phyloP scores from a whole-genome alignment of 1,140 invertebrate species.

The Drosophila setifemur region DNA sequence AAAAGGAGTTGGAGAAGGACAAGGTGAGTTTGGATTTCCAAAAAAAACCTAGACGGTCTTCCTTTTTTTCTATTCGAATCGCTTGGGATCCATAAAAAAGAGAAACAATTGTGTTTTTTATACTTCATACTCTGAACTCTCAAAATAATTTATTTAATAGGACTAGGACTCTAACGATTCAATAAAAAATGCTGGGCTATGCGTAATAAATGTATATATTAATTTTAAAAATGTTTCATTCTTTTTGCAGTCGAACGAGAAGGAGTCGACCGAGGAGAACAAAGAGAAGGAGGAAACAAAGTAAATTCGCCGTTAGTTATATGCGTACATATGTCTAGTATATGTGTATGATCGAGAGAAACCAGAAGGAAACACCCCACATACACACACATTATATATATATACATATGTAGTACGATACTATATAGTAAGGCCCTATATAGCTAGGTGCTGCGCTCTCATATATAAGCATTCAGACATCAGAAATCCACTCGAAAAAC shows the following conservation, averaged over 20 bases:
- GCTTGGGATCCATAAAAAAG: too few species aligned
- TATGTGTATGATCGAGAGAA: constrained; percentile 45
- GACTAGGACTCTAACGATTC: too few species aligned
- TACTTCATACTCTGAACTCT: too few species aligned
- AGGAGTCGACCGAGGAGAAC: constrained; percentile 88
- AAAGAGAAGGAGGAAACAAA: constrained; percentile 87
- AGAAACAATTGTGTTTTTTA: too few species aligned
- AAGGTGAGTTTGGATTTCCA: constrained; percentile 82
- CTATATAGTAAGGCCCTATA: constrained; percentile 75
- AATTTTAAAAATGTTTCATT: not conserved
- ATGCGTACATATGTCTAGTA: constrained; percentile 58
- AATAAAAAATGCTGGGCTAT: too few species aligned
- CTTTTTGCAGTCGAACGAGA: constrained; percentile 84
- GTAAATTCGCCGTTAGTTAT: constrained; percentile 73
- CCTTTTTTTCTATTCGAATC: too few species aligned
- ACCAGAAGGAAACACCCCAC: constrained; percentile 52
- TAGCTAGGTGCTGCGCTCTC: constrained; percentile 70
- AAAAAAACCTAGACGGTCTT: not conserved
- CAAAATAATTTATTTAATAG: too few species aligned
- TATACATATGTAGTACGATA: constrained; percentile 72
- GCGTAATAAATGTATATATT: too few species aligned
- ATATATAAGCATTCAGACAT: constrained; percentile 74
- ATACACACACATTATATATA: constrained; percentile 72
- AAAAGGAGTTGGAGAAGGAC: constrained; percentile 89
- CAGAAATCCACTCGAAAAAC: constrained; percentile 40